These are phyloP conservation scores for Perizoma flavofasciatum DNA, from an alignment of 2,888 invertebrate species.

Conservation along the genomic window DNA sequence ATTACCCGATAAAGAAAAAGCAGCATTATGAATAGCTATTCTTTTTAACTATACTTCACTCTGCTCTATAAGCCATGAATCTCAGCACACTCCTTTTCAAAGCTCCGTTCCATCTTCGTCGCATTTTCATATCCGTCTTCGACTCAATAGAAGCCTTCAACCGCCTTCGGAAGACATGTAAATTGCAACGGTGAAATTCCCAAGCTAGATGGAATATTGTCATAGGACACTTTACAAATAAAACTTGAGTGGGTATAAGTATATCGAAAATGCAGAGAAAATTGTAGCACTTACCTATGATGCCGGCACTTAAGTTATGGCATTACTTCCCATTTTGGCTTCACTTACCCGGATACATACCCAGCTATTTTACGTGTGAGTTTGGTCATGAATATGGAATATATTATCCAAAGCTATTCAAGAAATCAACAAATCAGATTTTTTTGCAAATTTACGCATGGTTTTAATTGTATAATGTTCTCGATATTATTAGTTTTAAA, in stretches of 20 bases:
- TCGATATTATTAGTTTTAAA: no score
- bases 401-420: no score
- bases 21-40: not conserved
- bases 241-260: not conserved
- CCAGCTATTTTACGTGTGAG: no score
- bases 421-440: no score
- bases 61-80: not conserved
- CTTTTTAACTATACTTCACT: not conserved
- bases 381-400: no score
- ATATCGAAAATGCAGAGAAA: not conserved
- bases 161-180: slow-evolving; percentile 13
- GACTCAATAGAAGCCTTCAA: slow-evolving; percentile 11
- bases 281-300: not conserved
- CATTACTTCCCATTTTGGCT: no score
- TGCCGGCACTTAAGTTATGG: no score
- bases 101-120: slow-evolving; percentile 17
- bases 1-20: no score
- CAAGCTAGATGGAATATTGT: slow-evolving; percentile 12
- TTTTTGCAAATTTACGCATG: no score
- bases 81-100: slow-evolving; percentile 7
- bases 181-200: slow-evolving; percentile 12
- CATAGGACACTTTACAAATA: slow-evolving; percentile 1
- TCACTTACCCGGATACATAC: no score
- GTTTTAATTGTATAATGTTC: no score
- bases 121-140: slow-evolving; percentile 13